phyloP scores from a whole-genome alignment of 2,797 vertebrate genomes.

The Ciconia nigra region DNA sequence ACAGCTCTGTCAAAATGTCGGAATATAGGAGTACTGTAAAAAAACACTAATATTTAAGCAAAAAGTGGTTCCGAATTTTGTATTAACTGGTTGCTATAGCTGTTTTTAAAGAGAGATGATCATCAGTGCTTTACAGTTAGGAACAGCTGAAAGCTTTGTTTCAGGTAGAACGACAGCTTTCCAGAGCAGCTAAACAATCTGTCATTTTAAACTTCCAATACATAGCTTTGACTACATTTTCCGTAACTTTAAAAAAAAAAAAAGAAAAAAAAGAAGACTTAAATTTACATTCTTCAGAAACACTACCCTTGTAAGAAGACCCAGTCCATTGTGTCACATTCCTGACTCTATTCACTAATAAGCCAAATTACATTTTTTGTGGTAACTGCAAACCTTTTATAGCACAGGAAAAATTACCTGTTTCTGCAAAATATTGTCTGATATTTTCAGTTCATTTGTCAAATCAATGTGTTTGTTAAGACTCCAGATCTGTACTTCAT shows the following conservation, averaged over 20 bases:
- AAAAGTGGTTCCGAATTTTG: neutral
- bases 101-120: neutral
- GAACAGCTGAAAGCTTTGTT: constrained; percentile 75
- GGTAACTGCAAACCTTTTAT: neutral
- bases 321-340: neutral
- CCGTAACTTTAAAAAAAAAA: neutral
- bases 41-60: neutral
- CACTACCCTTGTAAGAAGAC: neutral
- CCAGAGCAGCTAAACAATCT: constrained; percentile 74
- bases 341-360: neutral
- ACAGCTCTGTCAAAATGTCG: neutral
- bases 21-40: neutral
- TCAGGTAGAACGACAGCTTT: constrained; percentile 76
- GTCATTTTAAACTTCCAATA: constrained; percentile 70
- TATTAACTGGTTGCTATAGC: neutral
- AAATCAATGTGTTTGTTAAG: neutral
- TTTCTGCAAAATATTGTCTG: neutral
- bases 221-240: constrained; percentile 52
- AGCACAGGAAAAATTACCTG: neutral
- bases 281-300: neutral
- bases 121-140: neutral
- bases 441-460: neutral
- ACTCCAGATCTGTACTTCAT: neutral
- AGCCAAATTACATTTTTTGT: neutral
- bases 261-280: neutral